These are phyloP conservation scores for Drosophila novamexicana DNA, from an alignment of 1,140 invertebrate genomes.

Conservation along the genomic window DNA sequence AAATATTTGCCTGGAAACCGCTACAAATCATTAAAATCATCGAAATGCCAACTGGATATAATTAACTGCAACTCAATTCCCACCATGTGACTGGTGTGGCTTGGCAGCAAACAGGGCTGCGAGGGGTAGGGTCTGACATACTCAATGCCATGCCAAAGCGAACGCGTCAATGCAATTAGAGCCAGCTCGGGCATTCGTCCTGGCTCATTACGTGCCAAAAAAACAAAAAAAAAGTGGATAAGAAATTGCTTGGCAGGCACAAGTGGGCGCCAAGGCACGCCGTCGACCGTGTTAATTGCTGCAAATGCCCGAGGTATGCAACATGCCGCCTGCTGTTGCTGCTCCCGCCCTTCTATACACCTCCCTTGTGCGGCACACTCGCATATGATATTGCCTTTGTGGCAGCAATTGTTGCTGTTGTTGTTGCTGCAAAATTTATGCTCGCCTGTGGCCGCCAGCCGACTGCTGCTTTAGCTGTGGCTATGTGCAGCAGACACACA, in stretches of 20 bases:
- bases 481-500: slow-evolving; percentile 9
- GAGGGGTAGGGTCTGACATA: too few species aligned
- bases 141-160: slow-evolving; percentile 53
- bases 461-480: slow-evolving; percentile 22
- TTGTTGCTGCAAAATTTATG: slow-evolving; percentile 63
- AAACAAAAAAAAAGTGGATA: slow-evolving; percentile 30
- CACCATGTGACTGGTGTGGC: neutral
- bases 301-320: slow-evolving; percentile 75
- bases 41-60: slow-evolving; percentile 68
- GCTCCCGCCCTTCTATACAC: neutral
- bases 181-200: slow-evolving; percentile 41
- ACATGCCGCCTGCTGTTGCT: slow-evolving; percentile 17
- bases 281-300: slow-evolving; percentile 77
- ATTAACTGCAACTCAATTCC: slow-evolving; percentile 80
- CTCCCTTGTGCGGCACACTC: slow-evolving; percentile 12
- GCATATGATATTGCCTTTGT: slow-evolving; percentile 35
- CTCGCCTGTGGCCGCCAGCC: slow-evolving; percentile 39
- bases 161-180: slow-evolving; percentile 76
- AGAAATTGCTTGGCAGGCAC: slow-evolving; percentile 33
- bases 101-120: too few species aligned
- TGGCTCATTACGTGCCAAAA: slow-evolving; percentile 73
- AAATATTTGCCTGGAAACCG: slow-evolving; percentile 67
- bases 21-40: slow-evolving; percentile 80
- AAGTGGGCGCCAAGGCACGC: slow-evolving; percentile 80
- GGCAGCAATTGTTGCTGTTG: slow-evolving; percentile 50